Percentiles rank a stretch among this genome's conserved stretches.
phyloP scores from a whole-genome alignment of 2,888 invertebrate species.

The Lithophane socia region DNA sequence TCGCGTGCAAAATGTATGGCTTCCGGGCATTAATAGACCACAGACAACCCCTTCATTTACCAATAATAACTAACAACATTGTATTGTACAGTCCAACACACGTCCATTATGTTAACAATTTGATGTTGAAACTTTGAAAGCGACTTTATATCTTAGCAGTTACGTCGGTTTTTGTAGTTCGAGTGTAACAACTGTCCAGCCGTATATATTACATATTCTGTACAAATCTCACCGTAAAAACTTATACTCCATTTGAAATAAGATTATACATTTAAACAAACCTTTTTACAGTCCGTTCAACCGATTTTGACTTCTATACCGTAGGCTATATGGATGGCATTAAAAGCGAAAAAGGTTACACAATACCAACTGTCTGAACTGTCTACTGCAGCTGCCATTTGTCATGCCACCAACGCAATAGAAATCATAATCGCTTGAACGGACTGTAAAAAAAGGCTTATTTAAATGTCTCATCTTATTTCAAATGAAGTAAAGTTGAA shows the following conservation, averaged over 20 bases:
- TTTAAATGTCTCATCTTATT: no score
- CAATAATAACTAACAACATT: constrained; percentile 2
- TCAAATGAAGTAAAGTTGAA: background rate
- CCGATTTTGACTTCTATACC: no score
- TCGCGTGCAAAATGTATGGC: background rate
- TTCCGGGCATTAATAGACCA: constrained; percentile 15
- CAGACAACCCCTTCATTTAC: background rate
- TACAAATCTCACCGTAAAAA: background rate
- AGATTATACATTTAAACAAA: no score
- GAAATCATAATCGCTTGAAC: no score
- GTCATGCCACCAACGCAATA: no score
- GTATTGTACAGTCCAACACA: background rate
- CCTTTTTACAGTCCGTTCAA: no score
- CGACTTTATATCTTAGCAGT: background rate
- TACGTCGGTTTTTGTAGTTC: background rate
- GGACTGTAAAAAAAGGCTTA: no score
- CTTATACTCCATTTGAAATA: background rate
- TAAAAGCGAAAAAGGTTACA: no score
- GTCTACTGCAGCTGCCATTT: no score
- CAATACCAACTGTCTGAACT: no score
- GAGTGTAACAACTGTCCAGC: background rate
- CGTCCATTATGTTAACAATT: background rate
- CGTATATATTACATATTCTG: background rate
- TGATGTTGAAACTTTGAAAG: background rate
- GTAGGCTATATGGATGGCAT: no score